Conservation (phyloP, 2,888 invertebrate genomes). For the Clistopyga incitator region DNA sequence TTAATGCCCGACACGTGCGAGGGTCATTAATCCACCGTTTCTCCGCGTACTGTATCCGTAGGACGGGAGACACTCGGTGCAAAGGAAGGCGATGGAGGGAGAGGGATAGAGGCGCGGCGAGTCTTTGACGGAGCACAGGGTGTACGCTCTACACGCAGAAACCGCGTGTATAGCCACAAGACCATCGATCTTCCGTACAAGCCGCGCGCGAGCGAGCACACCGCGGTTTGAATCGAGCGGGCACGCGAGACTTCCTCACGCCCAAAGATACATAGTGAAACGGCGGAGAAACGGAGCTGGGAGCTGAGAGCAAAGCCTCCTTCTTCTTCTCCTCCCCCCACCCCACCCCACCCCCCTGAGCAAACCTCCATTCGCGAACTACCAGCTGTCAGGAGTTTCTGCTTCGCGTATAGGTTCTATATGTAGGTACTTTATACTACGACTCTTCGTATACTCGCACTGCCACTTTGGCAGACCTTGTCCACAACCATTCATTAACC, state of each 20-base stretch:
- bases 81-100: slow-evolving; percentile 34
- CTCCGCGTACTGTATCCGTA: slow-evolving; percentile 65
- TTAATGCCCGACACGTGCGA: slow-evolving; percentile 72
- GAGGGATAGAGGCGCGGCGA: slow-evolving; percentile 44
- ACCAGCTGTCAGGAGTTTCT: slow-evolving; percentile 50
- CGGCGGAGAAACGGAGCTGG: slow-evolving; percentile 44
- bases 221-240: slow-evolving; percentile 55
- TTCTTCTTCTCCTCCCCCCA: slow-evolving; percentile 15
- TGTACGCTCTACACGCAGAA: slow-evolving; percentile 43
- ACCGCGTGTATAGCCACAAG: slow-evolving; percentile 36
- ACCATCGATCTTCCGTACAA: slow-evolving; percentile 65
- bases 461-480: slow-evolving; percentile 24
- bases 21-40: slow-evolving; percentile 73
- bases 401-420: slow-evolving; percentile 13
- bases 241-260: slow-evolving; percentile 55
- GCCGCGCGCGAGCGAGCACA: slow-evolving; percentile 43
- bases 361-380: slow-evolving; percentile 36
- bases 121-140: slow-evolving; percentile 59
- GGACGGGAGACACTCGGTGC: slow-evolving; percentile 28
- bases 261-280: slow-evolving; percentile 45
- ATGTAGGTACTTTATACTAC: slow-evolving; percentile 13
- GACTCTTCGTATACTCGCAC: slow-evolving; percentile 10
- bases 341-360: not conserved
- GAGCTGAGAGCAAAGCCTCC: no score
- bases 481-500: slow-evolving; percentile 48